phyloP scores from a whole-genome alignment of 2,888 invertebrate genomes.

The Pasiphila rectangulata region DNA sequence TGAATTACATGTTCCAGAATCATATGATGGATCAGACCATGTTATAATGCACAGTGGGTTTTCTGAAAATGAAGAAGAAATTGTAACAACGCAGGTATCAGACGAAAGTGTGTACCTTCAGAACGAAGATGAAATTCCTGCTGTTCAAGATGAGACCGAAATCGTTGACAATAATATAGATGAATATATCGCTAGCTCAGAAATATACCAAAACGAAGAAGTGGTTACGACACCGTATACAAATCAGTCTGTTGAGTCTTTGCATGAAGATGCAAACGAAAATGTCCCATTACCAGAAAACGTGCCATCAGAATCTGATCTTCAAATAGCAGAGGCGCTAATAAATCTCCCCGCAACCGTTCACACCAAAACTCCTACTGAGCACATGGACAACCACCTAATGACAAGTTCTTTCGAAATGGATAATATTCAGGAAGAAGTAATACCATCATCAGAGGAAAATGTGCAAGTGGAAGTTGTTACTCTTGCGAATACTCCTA shows the following conservation, averaged over 20 bases:
- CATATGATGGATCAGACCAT: constrained; percentile 10
- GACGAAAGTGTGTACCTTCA: constrained; percentile 21
- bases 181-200: constrained; percentile 34
- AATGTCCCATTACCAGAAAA: constrained; percentile 37
- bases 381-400: constrained; percentile 37
- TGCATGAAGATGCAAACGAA: constrained; percentile 9
- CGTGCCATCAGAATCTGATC: constrained; percentile 69
- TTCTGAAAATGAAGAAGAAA: constrained; percentile 25
- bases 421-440: constrained; percentile 37
- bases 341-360: constrained; percentile 71
- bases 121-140: constrained; percentile 39
- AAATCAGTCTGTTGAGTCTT: neutral
- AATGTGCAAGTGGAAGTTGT: constrained; percentile 20
- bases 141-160: constrained; percentile 42
- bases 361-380: constrained; percentile 50
- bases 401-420: constrained; percentile 28
- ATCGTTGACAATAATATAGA: constrained; percentile 37
- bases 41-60: constrained; percentile 21
- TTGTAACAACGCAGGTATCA: constrained; percentile 17
- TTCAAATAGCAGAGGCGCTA: constrained; percentile 74
- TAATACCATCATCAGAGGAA: constrained; percentile 30
- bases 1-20: constrained; percentile 15
- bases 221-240: constrained; percentile 17
- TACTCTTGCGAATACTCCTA: constrained; percentile 5
- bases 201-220: constrained; percentile 27